Conservation (phyloP, 1,140 invertebrate genomes). For the Vanessa atalanta region DNA sequence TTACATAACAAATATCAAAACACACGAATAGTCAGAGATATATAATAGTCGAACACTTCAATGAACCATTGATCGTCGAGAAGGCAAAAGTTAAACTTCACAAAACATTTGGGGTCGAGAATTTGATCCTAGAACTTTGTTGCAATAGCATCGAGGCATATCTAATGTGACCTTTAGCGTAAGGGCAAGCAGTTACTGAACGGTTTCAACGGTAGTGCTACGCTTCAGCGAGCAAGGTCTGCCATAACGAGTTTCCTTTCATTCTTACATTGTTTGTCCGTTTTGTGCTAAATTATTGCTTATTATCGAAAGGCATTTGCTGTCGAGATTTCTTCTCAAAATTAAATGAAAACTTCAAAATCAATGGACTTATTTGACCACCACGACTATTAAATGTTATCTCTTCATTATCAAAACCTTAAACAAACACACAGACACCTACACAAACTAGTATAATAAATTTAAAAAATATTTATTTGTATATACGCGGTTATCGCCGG, state of each 20-base stretch:
- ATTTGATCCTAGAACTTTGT: constrained; percentile 34
- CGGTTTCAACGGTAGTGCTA: constrained; percentile 34
- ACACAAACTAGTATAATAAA: too few species aligned
- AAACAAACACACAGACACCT: too few species aligned
- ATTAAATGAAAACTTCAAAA: background rate
- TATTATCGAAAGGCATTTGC: background rate
- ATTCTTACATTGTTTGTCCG: constrained; percentile 12
- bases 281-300: constrained; percentile 21
- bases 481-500: too few species aligned
- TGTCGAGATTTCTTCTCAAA: background rate
- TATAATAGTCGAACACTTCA: background rate
- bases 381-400: too few species aligned
- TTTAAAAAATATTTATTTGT: too few species aligned
- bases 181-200: constrained; percentile 27
- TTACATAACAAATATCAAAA: background rate
- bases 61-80: constrained; percentile 6
- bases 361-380: background rate
- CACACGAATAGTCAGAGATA: background rate
- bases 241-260: constrained; percentile 33
- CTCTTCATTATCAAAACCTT: too few species aligned
- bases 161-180: constrained; percentile 40
- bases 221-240: constrained; percentile 35
- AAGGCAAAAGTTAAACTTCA: constrained; percentile 12
- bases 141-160: constrained; percentile 28
- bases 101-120: constrained; percentile 20